Evolutionary conservation across 1,140 invertebrate species (phyloP).

Genomic region (Hyposmocoma kahamanoa): DNA sequence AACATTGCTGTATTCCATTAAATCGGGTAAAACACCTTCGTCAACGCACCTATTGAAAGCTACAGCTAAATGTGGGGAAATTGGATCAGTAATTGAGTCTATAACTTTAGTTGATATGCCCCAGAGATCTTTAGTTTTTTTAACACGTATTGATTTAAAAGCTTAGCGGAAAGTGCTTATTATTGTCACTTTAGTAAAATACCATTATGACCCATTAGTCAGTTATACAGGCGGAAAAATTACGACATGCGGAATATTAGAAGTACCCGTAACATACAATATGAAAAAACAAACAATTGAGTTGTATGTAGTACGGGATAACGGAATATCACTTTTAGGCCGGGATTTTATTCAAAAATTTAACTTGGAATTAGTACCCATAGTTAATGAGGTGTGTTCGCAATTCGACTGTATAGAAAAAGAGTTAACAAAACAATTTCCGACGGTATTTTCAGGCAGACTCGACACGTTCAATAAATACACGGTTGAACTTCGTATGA

Average conservation of each 20-base stretch:
- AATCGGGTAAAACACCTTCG: too few relatives aligned
- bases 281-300: background rate
- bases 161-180: too few relatives aligned
- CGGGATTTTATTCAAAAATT: slow-evolving; percentile 2
- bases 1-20: too few relatives aligned
- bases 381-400: background rate
- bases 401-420: background rate
- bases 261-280: background rate
- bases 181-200: too few relatives aligned
- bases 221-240: too few relatives aligned
- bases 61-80: too few relatives aligned
- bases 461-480: background rate
- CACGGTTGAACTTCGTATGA: background rate
- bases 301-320: background rate
- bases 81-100: too few relatives aligned
- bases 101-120: too few relatives aligned
- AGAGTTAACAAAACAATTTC: background rate
- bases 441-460: background rate
- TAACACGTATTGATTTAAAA: too few relatives aligned
- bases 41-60: too few relatives aligned
- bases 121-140: too few relatives aligned
- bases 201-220: too few relatives aligned
- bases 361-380: background rate
- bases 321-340: background rate
- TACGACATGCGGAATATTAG: background rate